Base-by-base conservation (phyloP, 2,888 invertebrate genomes). In the Spodoptera exigua region DNA sequence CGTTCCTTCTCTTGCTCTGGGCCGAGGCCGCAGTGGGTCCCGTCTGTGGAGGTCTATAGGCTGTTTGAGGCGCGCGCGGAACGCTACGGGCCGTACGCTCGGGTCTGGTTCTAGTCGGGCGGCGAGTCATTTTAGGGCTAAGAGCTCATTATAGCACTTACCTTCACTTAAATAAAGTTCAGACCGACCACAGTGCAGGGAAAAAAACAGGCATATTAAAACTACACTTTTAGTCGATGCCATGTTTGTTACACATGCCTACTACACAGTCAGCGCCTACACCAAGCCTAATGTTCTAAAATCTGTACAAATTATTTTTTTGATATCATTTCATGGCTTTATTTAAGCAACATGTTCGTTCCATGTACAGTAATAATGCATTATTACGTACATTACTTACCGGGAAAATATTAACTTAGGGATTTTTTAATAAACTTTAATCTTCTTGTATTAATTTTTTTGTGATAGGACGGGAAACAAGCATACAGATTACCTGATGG, bases 131-230 rank as follows among this genome's bases (percentile, higher is more conserved):
- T n/a, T n/a, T n/a, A n/a, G 5, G 0, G 21, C 3, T 27, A 9
- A 9, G 4, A 27, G 7, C 9, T 27, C 27, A 27, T 9, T 27
- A 27, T 27, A 13, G 5, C 7, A 21, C 13, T 43, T 43, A 43
- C 43, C 43, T 43, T 43, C 43, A 13, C 43, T 43, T 9, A 43
- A 10, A 17, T 43, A 12, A 2, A 43, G 21, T 13, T 43, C 18
- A 21, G 21, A 18, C 27, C 16, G 3, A 9, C 18, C 43, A 21
- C 21, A 21, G n/a, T n/a, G 21, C n/a, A 43, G 9, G 7, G 9
- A 43, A 43, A 21, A 21, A 21, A 27, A 13, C 12, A 43, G 12
- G 41, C 18, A 43, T 13, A 43, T n/a, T n/a, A 43, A 27, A 43
- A 43, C 43, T 18, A 43, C n/a, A 21, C 21, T 21, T 21, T 13